Evolutionary conservation across 2,113 vertebrate genomes (phyloP).

Genomic region (Syngnathus scovelli): DNA sequence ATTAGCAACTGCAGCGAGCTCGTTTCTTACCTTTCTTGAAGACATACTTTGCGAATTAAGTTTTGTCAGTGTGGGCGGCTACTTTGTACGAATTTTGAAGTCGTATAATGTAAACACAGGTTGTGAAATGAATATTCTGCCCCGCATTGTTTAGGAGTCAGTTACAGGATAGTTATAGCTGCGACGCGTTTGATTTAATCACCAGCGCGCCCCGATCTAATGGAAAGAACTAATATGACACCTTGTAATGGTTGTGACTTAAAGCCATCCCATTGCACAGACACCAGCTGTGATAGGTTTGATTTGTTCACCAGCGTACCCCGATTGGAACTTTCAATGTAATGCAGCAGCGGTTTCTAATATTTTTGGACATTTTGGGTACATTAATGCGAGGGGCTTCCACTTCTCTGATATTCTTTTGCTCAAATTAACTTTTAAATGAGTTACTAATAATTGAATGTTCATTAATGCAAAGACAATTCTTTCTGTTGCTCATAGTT

Average conservation of each 20-base stretch:
- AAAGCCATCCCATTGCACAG: not conserved
- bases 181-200: not conserved
- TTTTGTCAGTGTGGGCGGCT: not conserved
- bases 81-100: not conserved
- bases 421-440: not conserved
- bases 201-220: not conserved
- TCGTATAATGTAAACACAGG: not conserved
- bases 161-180: not conserved
- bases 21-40: conserved; percentile 56
- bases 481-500: too few relatives aligned
- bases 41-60: conserved; percentile 36
- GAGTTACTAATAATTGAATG: not conserved
- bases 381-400: not conserved
- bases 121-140: too few relatives aligned
- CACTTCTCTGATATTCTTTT: not conserved
- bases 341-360: not conserved
- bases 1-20: conserved; percentile 8
- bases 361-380: not conserved
- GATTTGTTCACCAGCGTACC: conserved; percentile 5
- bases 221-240: too few relatives aligned
- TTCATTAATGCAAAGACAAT: not conserved
- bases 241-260: not conserved
- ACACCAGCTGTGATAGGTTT: conserved; percentile 19
- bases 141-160: not conserved
- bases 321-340: not conserved